Evolutionary conservation across 2,888 invertebrate genomes (phyloP), one percentile per base, ranked within the genome.

Genomic region (Pandemis corylana): DNA sequence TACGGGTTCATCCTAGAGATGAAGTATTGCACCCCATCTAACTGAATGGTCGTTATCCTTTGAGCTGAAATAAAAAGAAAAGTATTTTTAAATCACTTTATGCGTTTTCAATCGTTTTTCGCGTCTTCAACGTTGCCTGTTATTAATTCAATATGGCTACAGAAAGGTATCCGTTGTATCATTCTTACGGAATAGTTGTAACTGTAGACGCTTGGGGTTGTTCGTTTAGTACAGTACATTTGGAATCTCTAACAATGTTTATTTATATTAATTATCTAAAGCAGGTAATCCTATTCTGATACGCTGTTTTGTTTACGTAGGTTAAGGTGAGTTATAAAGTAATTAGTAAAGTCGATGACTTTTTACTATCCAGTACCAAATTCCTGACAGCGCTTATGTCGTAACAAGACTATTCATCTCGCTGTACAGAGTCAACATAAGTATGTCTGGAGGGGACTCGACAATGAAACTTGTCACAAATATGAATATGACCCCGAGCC

Each of bases 1-100:
- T 97, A 97, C 12, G 97, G 97, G 90, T 97, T 97, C 97, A 97
- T 97, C 85, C 97, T 95, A 83, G 97, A 97, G 80, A 97, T 97
- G 88, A 97, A 97, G 89, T 97, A 97, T 87, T 97, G 97, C 75
- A 97, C 97, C 77, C 97, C 97, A 93, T 97, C 97, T 84, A 97
- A 90, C 88, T 97, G 97, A 83, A 97, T 97, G 80, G 97, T 97
- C 77, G 97, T 97, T 93, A 97, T 97, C 92, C 97, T 96, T 95
- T 97, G 97, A 83, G 96, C 97, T 97, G 95, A 59, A 95, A 95
- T 89, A 90, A 91, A 79, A 81, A 76, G 20, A 77, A 76, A 79
- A 41, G 75, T 67, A 10, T 2, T 66, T 73, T 75, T 51, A 56
- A 72, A 44, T 36, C 28, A 36, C 28, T 28, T 28, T 36, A 36